Conservation (phyloP, 1,140 invertebrate species). For the Amyelois transitella region DNA sequence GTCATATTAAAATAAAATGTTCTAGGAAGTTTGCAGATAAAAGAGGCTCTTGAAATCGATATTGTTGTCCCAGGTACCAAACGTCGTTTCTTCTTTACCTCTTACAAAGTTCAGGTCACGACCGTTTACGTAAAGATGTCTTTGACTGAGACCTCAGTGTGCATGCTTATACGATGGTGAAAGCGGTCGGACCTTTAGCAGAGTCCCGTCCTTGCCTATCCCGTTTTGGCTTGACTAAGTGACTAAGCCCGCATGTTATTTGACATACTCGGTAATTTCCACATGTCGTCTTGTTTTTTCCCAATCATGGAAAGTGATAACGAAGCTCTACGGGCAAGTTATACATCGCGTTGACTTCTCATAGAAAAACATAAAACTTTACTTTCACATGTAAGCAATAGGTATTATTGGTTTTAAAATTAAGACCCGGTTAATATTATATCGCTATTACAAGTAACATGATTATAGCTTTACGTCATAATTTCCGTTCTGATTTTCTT, state of each 20-base stretch:
- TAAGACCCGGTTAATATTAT: neutral
- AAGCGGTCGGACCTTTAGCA: constrained; percentile 1
- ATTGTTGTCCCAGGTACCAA: neutral
- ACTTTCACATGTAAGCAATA: neutral
- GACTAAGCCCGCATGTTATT: neutral
- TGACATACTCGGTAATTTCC: neutral
- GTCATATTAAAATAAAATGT: too few species aligned
- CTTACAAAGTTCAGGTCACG: constrained; percentile 3
- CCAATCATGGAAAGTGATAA: neutral
- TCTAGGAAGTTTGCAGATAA: too few species aligned
- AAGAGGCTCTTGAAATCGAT: too few species aligned
- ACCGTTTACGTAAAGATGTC: constrained; percentile 5
- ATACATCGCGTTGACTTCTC: neutral
- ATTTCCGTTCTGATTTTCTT: neutral
- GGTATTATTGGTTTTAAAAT: neutral
- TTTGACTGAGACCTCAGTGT: constrained; percentile 3
- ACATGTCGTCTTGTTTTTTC: neutral
- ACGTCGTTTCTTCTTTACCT: neutral
- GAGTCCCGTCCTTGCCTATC: neutral
- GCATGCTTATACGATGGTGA: neutral
- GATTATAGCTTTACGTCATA: neutral
- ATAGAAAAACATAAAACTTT: neutral
- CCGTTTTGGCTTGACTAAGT: neutral
- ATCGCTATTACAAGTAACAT: neutral
- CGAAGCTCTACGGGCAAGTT: neutral